Evolutionary conservation across 2,888 invertebrate species (phyloP).

Genomic region (Apotomis capreana): DNA sequence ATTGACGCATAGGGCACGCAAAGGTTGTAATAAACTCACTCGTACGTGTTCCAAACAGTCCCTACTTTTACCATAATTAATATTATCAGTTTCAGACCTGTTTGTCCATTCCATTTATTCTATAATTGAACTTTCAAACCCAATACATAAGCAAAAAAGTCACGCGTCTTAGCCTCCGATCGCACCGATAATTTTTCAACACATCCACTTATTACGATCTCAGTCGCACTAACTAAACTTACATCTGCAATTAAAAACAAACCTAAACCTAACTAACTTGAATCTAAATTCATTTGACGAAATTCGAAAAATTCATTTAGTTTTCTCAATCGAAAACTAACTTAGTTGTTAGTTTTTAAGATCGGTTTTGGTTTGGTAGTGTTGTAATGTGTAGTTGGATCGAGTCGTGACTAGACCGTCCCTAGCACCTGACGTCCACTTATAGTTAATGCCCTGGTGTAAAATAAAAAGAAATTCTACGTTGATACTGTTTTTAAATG

Average conservation of each 20-base stretch:
- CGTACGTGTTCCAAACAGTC: slow-evolving; percentile 6
- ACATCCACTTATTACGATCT: slow-evolving; percentile 83
- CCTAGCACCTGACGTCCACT: slow-evolving; percentile 79
- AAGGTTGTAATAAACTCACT: slow-evolving; percentile 2
- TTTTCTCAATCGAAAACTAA: slow-evolving; percentile 44
- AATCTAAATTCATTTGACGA: slow-evolving; percentile 47
- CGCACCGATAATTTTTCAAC: slow-evolving; percentile 83
- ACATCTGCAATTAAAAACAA: slow-evolving; percentile 45
- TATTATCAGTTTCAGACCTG: slow-evolving; percentile 12
- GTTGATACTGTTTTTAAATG: slow-evolving; percentile 66
- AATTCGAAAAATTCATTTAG: slow-evolving; percentile 44
- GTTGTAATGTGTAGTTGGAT: slow-evolving; percentile 65
- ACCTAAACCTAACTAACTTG: slow-evolving; percentile 39
- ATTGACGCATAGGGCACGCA: neutral
- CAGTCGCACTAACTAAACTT: slow-evolving; percentile 79
- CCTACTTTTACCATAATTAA: slow-evolving; percentile 13
- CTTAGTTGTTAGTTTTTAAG: slow-evolving; percentile 41
- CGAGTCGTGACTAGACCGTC: slow-evolving; percentile 81
- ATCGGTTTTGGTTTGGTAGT: slow-evolving; percentile 50
- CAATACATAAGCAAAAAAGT: slow-evolving; percentile 80
- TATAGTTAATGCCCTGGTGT: slow-evolving; percentile 71
- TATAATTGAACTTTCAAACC: slow-evolving; percentile 63
- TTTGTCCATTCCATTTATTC: slow-evolving; percentile 54
- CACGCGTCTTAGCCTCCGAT: slow-evolving; percentile 81
- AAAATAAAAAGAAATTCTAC: slow-evolving; percentile 64